Base-by-base conservation (phyloP, 2,888 invertebrate species). In the Agrochola litura region DNA sequence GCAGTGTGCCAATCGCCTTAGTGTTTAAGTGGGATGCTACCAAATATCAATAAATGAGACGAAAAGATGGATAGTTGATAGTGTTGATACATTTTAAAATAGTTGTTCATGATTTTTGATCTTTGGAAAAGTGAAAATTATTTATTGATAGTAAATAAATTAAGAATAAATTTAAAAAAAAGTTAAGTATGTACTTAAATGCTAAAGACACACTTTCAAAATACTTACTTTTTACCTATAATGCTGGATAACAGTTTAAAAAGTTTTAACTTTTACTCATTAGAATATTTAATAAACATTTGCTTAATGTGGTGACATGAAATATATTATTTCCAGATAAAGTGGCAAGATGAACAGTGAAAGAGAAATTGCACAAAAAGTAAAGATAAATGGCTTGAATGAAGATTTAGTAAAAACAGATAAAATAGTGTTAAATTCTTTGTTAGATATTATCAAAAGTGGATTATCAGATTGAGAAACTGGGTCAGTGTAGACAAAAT, bases 371-470 rank as follows among this genome's bases (percentile, higher is more conserved):
- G 1, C 2, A n/a, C 0, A 41, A 9, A 9, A 25, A 25, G 5
- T 8, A n/a, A 52, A 65, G 2, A 12, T 5, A 73, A 6, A 49
- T 41, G 8, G n/a, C 22, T 30, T 76, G 19, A n/a, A n/a, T 76
- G 19, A n/a, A n/a, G n/a, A 76, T 60, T 30, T 52, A 16, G 14
- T 41, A 52, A 49, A 52, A 25, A 68, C 72, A 25, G 25, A 64
- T 54, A 54, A 37, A 49, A 67, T 22, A 6, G 2, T 30, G 8
- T 64, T n/a, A 49, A 25, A 75, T 65, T 49, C n/a, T 46, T 37
- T 73, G 79, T 79, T n/a, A 52, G 65, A 72, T 72, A 58, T 43
- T 52, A 16, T 79, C 65, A 25, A 49, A 63, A 64, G 14, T 37
- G 9, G 25, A 73, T 73, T 66, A 78, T 65, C 52, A 46, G 25